Base-by-base conservation (phyloP, 2,113 vertebrate species). In the Serinus canaria region DNA sequence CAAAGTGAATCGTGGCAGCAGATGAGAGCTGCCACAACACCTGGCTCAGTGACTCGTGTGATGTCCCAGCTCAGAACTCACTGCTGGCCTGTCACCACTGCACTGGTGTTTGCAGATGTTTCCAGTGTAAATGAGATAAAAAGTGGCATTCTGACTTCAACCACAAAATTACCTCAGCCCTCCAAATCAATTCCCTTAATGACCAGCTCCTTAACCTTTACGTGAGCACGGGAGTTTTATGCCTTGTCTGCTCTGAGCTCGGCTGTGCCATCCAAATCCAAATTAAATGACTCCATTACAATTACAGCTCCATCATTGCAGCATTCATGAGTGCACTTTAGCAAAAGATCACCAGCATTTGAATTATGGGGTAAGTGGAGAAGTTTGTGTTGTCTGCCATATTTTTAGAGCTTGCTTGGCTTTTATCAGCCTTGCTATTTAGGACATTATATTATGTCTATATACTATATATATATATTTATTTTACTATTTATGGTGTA, bases 211-310 rank as follows among this genome's bases (percentile, higher is more conserved):
- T 89, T 95, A 72, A 94, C 76, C 83, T 83, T 89, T 74, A 37
- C 23, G 33, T 11, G 67, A 82, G 70, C 33, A n/a, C 44, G 6
- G 35, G 13, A 11, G 89, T 62, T 93, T 91, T 84, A 67, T 72
- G 79, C 66, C 58, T 67, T 68, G 89, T 35, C 79, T 58, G 74
- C 55, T 17, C 35, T 0, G 0, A 50, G 33, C 75, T 76, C 7
- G 17, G 35, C 25, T 33, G 24, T 76, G 94, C 89, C 85, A 69
- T 95, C 90, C 92, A 30, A 16, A 84, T 95, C 91, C 89, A 94
- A 97, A 95, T 95, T 84, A 96, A 96, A 94, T 64, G 33, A 58
- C 79, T 96, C 95, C 89, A 46, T 96, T 94, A 91, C 72, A 75
- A 74, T 86, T 90, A 95, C 66, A 85, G 90, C 85, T 91, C 86